A percentile compares a stretch with the other conserved stretches of the same genome.
phyloP scores from a whole-genome alignment of 2,113 vertebrate genomes.

The Seriola rivoliana region DNA sequence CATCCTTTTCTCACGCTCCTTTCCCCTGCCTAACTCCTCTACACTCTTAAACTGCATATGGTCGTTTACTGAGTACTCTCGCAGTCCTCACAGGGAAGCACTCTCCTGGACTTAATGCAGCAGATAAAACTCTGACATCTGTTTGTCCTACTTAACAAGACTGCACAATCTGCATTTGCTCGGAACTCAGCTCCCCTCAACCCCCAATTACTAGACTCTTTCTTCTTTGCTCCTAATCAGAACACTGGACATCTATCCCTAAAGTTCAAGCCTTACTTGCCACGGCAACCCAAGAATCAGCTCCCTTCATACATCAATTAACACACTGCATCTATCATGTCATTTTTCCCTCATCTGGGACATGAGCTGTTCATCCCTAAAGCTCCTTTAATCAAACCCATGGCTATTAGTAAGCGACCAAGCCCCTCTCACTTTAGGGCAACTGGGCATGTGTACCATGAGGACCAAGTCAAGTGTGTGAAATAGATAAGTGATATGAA shows the following conservation, averaged over 20 bases:
- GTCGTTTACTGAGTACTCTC: conserved; percentile 50
- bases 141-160: conserved; percentile 78
- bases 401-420: conserved; percentile 55
- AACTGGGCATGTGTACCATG: conserved; percentile 25
- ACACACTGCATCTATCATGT: conserved; percentile 23
- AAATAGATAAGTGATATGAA: not conserved
- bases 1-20: conserved; percentile 16
- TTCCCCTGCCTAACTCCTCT: conserved; percentile 27
- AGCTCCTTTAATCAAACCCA: conserved; percentile 57
- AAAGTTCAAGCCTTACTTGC: conserved; percentile 24
- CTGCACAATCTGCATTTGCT: conserved; percentile 70
- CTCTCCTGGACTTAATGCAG: conserved; percentile 78
- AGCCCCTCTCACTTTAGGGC: conserved; percentile 42
- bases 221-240: conserved; percentile 11
- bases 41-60: conserved; percentile 72
- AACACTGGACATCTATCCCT: conserved; percentile 29
- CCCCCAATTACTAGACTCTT: conserved; percentile 36
- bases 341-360: conserved; percentile 37
- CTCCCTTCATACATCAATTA: conserved; percentile 25
- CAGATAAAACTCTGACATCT: conserved; percentile 83
- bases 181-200: conserved; percentile 16
- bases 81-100: conserved; percentile 73
- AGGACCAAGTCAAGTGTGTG: conserved; percentile 28
- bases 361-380: conserved; percentile 57
- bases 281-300: conserved; percentile 20